Evolutionary conservation across 2,113 vertebrate species (phyloP), one percentile per base, ranked within the genome.

Genomic region (Oncorhynchus clarkii): DNA sequence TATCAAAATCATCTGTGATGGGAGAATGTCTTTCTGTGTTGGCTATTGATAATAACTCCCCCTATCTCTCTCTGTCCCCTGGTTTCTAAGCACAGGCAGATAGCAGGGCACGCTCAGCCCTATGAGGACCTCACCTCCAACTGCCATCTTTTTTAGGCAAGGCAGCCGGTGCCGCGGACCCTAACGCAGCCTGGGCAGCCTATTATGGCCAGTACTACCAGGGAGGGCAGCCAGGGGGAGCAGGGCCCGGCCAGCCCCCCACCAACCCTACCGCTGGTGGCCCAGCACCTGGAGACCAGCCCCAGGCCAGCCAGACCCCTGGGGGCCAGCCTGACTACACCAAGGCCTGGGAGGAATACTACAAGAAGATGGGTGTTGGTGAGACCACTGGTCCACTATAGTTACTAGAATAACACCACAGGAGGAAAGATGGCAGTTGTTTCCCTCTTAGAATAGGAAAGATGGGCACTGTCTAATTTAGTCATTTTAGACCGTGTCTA

Each of bases 301-400:
- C 90, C 0, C 93, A 82, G 70, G 77, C 78, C 14, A 81, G 83
- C 86, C 93, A 82, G 4, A 90, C 91, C 0, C 85, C 93, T 0
- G 80, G 91, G 0, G 90, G 90, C 18, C 94, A 95, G 80, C 94
- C 94, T 0, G 94, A 95, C 86, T 94, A 95, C 88, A 95, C 94
- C n/a, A 95, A 95, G 89, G 94, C 94, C 24, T 95, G 94, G 94
- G 94, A 95, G 76, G 94, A 95, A 81, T 95, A 95, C 76, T 95
- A 95, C 82, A 95, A 95, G 45, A 95, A 95, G 77, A 92, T 95
- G 24, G 94, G 94, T 94, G 82, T 85, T 78, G 51, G 51, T 54
- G 51, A 54, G 51, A 45, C 39, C 39, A 45, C 39, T 45, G 39
- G 8, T 45, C 8, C 9, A 45, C 39, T 45, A 11, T 45, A 45